Base-by-base conservation (phyloP, 2,113 vertebrate species). In the Hippolais icterina region DNA sequence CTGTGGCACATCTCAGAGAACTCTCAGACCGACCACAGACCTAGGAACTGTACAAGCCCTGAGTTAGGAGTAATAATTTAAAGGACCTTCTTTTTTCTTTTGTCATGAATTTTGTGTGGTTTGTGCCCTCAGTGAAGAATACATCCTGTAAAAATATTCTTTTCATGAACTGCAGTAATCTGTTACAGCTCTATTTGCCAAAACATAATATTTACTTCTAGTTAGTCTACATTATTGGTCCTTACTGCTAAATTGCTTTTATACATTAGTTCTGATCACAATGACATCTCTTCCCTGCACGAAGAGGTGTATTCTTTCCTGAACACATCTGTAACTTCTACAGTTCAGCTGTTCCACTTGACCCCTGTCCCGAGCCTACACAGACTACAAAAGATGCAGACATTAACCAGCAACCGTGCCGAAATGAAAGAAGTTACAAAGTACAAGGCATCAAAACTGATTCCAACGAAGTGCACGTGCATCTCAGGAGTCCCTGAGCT, bases 141-240 rank as follows among this genome's bases (percentile, higher is more conserved):
- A 65, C 2, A 9, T 0, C 7, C 21, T 11, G 4, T 9, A 84
- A n/a, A 29, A 71, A 39, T 1, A 9, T 2, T 71, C 7, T 57
- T 61, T 52, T 60, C 17, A 77, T 0, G 12, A 59, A 37, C 42
- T 29, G 15, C 8, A 10, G 7, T 49, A 44, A 70, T 3, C 11
- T 12, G 2, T 16, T 46, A 42, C 4, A 85, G 27, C 11, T 29
- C 12, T 16, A 27, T 25, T 59, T 63, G 10, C 35, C 24, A 68
- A 50, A n/a, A 46, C 2, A 2, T 4, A 66, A 5, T 2, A 33
- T 18, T 83, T 76, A 69, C 46, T 77, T 61, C 24, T 18, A 69
- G 8, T 27, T 60, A 57, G 28, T 4, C 9, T 31, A 39, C 39
- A 7, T 5, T 11, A 3, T 8, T 12, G 3, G 29, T 57, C 20